Conservation (phyloP, 92 coral and sea anemone genomes). For the Hydrozoanthus gracilis region DNA sequence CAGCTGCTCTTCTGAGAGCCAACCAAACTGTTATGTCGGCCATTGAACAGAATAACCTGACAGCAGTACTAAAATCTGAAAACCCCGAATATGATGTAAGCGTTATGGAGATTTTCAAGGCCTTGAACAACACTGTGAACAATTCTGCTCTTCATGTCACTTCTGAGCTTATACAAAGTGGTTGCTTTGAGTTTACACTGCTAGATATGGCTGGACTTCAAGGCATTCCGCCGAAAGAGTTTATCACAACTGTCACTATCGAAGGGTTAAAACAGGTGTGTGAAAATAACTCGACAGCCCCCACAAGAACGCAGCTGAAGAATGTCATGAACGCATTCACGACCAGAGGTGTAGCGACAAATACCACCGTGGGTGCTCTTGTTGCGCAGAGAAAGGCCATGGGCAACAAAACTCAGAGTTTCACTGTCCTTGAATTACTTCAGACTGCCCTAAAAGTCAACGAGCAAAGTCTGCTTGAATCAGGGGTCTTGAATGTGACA, state of each 20-base stretch:
- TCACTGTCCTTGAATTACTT: slow-evolving; percentile 12
- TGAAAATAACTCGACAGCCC: slow-evolving; percentile 1
- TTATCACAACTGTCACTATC: slow-evolving; percentile 1
- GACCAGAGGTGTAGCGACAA: neutral
- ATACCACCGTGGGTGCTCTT: neutral
- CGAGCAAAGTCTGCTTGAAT: slow-evolving; percentile 1
- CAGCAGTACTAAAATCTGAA: neutral
- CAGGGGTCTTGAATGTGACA: slow-evolving; percentile 24
- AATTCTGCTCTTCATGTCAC: neutral
- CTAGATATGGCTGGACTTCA: slow-evolving; percentile 20
- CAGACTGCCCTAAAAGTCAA: slow-evolving; percentile 10
- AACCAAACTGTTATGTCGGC: slow-evolving; percentile 20
- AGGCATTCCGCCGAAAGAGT: slow-evolving; percentile 7
- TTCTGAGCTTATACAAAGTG: neutral
- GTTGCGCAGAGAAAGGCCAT: neutral
- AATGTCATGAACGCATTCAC: neutral
- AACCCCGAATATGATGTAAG: slow-evolving; percentile 1
- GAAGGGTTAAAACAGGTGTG: neutral
- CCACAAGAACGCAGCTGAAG: neutral
- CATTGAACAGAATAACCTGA: neutral
- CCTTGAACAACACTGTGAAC: neutral
- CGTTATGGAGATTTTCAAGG: neutral
- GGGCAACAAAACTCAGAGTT: neutral
- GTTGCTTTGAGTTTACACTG: neutral
- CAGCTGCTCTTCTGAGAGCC: neutral